phyloP scores from a whole-genome alignment of 2,888 invertebrate species.

The Zaprionus lineosus region DNA sequence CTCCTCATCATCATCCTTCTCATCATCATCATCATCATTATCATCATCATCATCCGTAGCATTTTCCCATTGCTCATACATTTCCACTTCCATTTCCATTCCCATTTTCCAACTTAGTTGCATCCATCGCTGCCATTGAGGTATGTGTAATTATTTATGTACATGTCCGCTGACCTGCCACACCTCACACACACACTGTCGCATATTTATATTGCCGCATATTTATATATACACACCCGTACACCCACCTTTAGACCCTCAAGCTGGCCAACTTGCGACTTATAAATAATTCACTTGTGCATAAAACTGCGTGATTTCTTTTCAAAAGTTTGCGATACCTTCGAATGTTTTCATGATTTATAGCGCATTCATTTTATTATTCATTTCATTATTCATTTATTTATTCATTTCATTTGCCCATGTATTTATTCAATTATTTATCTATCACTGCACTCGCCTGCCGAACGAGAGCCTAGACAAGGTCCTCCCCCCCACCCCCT shows the following conservation, averaged over 20 bases:
- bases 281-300: constrained; percentile 68
- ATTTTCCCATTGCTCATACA: not conserved
- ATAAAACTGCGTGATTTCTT: constrained; percentile 62
- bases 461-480: no score
- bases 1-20: not conserved
- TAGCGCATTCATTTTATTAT: constrained; percentile 29
- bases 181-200: constrained; percentile 3
- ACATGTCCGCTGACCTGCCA: constrained; percentile 27
- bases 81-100: constrained; percentile 21
- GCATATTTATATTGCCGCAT: no score
- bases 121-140: constrained; percentile 24
- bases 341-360: constrained; percentile 40
- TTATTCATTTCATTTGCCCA: no score
- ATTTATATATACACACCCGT: not conserved
- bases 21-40: not conserved
- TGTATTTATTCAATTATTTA: constrained; percentile 31
- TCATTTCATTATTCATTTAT: no score
- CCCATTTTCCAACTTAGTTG: constrained; percentile 18
- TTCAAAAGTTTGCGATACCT: constrained; percentile 41
- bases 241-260: constrained; percentile 1
- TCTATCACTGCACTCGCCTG: constrained; percentile 47
- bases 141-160: constrained; percentile 59
- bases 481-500: no score
- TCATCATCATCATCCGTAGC: no score
- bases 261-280: constrained; percentile 24